Conservation (phyloP, 2,888 invertebrate genomes). For the Euclidia mi region DNA sequence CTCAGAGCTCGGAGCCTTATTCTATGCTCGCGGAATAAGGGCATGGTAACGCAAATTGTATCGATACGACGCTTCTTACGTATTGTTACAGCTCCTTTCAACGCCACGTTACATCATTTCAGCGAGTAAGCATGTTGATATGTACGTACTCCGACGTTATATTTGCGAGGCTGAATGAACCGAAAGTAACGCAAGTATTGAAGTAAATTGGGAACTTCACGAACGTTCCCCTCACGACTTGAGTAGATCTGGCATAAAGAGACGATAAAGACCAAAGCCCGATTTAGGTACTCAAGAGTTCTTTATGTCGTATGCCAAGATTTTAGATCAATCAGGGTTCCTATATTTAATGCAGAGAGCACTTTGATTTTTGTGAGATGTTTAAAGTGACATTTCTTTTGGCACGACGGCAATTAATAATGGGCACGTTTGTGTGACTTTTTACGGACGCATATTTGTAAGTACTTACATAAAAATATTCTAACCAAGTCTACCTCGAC, state of each 20-base stretch:
- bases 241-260: slow-evolving; percentile 10
- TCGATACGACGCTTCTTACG: slow-evolving; percentile 49
- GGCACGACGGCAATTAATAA: too few species aligned
- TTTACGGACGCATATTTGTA: too few species aligned
- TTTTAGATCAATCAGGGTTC: too few species aligned
- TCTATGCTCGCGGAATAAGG: slow-evolving; percentile 57
- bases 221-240: slow-evolving; percentile 3
- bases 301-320: neutral
- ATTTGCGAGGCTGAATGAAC: slow-evolving; percentile 11
- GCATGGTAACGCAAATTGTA: slow-evolving; percentile 55
- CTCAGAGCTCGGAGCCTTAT: slow-evolving; percentile 62
- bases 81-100: slow-evolving; percentile 31
- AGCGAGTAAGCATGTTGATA: slow-evolving; percentile 6
- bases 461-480: too few species aligned
- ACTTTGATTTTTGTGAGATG: too few species aligned
- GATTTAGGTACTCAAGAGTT: slow-evolving; percentile 10
- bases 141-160: slow-evolving; percentile 11
- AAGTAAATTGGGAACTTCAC: slow-evolving; percentile 19
- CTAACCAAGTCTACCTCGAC: too few species aligned
- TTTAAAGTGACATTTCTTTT: too few species aligned
- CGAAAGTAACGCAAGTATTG: slow-evolving; percentile 18
- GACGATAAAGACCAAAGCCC: slow-evolving; percentile 9
- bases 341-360: too few species aligned
- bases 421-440: too few species aligned
- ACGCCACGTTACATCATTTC: slow-evolving; percentile 16